phyloP scores from a whole-genome alignment of 2,113 vertebrate species.

The Zosterops borbonicus region DNA sequence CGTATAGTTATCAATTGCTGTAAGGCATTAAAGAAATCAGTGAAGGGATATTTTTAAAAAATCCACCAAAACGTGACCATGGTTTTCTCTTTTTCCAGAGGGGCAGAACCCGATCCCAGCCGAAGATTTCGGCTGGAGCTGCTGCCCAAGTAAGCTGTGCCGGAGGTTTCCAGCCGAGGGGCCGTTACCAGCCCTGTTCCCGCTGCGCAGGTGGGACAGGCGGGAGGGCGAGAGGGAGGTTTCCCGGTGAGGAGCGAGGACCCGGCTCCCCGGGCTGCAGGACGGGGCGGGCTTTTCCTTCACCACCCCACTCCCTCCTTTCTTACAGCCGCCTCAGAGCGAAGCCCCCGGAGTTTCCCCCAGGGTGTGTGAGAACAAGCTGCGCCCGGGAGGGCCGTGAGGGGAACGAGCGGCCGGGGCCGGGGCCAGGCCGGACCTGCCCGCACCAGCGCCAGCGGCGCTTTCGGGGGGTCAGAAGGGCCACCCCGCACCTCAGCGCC shows the following conservation, averaged over 20 bases:
- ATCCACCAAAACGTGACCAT: background rate
- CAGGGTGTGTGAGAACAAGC: background rate
- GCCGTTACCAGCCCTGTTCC: too few relatives aligned
- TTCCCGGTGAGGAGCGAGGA: background rate
- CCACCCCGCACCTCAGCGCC: background rate
- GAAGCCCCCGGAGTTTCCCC: background rate
- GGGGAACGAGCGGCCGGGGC: background rate
- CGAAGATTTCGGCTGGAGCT: background rate
- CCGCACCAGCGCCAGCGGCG: background rate
- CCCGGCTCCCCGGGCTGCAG: background rate
- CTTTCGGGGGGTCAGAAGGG: background rate
- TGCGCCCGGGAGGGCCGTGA: rapidly evolving
- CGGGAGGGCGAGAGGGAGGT: background rate
- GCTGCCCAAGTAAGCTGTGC: background rate
- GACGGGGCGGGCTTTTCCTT: background rate
- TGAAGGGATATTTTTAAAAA: background rate
- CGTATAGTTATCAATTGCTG: background rate
- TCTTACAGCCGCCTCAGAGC: background rate
- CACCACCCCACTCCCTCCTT: background rate
- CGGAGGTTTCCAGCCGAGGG: too few relatives aligned
- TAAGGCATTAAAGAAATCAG: background rate
- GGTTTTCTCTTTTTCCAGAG: background rate
- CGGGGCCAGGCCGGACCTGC: background rate
- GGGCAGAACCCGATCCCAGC: background rate
- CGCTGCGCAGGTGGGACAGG: background rate